Conservation (phyloP, 2,113 vertebrate genomes). For the Sapajus apella region DNA sequence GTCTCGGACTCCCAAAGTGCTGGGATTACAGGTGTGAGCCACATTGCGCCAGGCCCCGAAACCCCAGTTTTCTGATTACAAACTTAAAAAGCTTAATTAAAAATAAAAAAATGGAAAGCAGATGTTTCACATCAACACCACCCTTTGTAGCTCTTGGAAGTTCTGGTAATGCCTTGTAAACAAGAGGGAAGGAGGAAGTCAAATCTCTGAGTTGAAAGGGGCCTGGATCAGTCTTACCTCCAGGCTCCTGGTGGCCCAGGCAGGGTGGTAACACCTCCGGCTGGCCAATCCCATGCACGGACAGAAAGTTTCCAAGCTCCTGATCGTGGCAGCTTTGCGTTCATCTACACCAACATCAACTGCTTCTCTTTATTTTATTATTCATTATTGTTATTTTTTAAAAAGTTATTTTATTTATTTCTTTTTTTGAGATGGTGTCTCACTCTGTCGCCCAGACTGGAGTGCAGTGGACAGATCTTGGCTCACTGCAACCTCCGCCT, state of each 20-base stretch:
- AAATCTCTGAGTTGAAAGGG: rapidly evolving
- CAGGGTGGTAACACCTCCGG: rapidly evolving
- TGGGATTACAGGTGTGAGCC: not conserved
- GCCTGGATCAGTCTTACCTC: rapidly evolving
- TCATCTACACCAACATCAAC: not conserved
- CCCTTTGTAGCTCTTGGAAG: not conserved
- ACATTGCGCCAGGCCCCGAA: not conserved
- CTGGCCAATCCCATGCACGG: too few relatives aligned
- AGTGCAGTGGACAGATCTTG: not conserved
- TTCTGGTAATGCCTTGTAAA: not conserved
- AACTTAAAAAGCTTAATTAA: not conserved
- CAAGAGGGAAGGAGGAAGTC: too few relatives aligned
- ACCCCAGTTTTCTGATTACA: not conserved
- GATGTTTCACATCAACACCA: not conserved
- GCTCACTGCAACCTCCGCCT: too few relatives aligned
- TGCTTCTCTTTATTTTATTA: too few relatives aligned
- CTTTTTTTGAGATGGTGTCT: not conserved
- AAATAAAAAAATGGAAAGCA: not conserved
- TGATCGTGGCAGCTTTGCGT: not conserved
- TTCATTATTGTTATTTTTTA: too few relatives aligned
- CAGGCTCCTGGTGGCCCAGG: too few relatives aligned
- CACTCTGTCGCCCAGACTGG: not conserved
- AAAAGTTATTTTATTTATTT: not conserved
- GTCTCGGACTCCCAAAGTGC: not conserved
- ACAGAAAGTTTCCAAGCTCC: not conserved